Evolutionary conservation across 2,888 invertebrate genomes (phyloP).

Genomic region (Sphecodes monilicornis): DNA sequence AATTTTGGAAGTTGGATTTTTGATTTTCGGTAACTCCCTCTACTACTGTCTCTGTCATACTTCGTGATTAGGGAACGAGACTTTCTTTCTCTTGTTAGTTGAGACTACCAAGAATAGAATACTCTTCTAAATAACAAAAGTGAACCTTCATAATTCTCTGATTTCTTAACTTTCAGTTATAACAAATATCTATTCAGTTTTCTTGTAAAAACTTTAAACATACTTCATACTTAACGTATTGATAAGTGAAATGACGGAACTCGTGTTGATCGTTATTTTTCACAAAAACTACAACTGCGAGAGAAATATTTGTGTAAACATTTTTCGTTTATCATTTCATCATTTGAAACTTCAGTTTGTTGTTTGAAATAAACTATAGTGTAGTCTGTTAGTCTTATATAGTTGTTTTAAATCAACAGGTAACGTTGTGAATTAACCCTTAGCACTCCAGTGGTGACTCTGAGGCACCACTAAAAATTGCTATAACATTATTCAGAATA

Average conservation of each 20-base stretch:
- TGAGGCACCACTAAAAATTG: too few species aligned
- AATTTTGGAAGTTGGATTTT: constrained; percentile 30
- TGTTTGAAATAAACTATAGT: too few species aligned
- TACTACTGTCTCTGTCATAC: constrained; percentile 46
- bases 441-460: too few species aligned
- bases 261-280: not conserved
- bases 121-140: not conserved
- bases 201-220: not conserved
- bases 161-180: not conserved
- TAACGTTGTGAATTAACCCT: too few species aligned
- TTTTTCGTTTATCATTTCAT: not conserved
- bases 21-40: not conserved
- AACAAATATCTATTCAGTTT: not conserved
- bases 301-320: not conserved
- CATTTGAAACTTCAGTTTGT: too few species aligned
- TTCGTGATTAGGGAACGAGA: not conserved
- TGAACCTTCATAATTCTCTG: not conserved
- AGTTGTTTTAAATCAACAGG: too few species aligned
- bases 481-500: too few species aligned
- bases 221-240: not conserved
- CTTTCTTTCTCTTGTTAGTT: not conserved
- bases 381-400: too few species aligned
- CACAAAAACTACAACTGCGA: not conserved
- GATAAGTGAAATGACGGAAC: not conserved
- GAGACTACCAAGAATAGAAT: not conserved